A percentile compares a stretch with the other conserved stretches of the same genome.
Evolutionary conservation across 2,113 vertebrate species (phyloP).

Genomic region (Tricholaema leucomelas): DNA sequence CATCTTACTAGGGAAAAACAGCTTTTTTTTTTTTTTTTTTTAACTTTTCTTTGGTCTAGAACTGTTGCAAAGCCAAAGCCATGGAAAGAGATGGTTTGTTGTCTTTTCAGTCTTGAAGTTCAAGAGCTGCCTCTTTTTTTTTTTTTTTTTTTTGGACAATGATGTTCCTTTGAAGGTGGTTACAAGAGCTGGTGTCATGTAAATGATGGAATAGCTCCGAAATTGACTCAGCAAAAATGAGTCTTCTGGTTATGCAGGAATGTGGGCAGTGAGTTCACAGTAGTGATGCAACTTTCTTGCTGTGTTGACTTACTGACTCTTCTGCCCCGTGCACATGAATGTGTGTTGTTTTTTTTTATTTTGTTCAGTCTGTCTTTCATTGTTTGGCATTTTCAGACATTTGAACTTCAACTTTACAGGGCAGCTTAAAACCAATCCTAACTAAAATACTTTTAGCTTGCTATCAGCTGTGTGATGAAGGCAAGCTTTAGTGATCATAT

Average conservation of each 20-base stretch:
- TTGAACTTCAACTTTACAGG: not conserved
- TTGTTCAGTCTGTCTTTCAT: not conserved
- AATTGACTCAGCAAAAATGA: slow-evolving; percentile 49
- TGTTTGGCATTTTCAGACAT: not conserved
- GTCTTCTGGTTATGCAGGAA: slow-evolving; percentile 30
- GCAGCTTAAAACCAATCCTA: not conserved
- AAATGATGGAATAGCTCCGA: slow-evolving; percentile 9
- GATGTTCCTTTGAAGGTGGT: not conserved
- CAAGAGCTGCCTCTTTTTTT: not conserved
- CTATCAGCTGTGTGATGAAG: not conserved
- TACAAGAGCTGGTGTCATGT: not conserved
- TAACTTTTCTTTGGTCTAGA: not conserved
- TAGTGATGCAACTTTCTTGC: not conserved
- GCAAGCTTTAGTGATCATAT: not conserved
- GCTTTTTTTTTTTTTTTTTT: too few relatives aligned
- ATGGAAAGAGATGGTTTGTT: not conserved
- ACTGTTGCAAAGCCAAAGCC: not conserved
- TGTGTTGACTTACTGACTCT: not conserved
- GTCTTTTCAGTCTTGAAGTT: slow-evolving; percentile 14
- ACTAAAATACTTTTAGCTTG: not conserved
- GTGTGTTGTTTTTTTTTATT: not conserved
- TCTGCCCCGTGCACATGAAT: not conserved
- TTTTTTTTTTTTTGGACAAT: not conserved
- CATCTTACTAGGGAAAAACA: not conserved
- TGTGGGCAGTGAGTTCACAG: not conserved